A percentile compares a stretch with the other conserved stretches of the same genome.
Evolutionary conservation across 1,140 invertebrate genomes (phyloP).

Genomic region (Lerema accius): DNA sequence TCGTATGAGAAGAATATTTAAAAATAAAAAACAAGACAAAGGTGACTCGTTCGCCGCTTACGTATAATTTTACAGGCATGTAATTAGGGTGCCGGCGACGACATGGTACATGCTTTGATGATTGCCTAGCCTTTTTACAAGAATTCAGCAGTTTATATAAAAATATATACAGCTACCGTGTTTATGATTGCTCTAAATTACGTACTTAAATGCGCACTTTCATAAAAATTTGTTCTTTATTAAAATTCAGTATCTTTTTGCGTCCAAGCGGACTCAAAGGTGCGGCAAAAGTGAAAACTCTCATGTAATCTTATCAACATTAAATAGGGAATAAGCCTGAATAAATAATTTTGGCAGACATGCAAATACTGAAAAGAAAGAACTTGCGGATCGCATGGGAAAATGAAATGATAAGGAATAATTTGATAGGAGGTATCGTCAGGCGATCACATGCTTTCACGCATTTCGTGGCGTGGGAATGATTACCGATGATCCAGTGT

Average conservation of each 20-base stretch:
- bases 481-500: constrained; percentile 52
- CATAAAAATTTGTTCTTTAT: constrained; percentile 6
- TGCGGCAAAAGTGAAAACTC: constrained; percentile 4
- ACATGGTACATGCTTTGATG: constrained; percentile 53
- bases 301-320: constrained; percentile 13
- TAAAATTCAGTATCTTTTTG: background rate
- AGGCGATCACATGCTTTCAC: constrained; percentile 68
- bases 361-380: constrained; percentile 58
- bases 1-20: constrained; percentile 24
- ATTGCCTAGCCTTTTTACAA: constrained; percentile 37
- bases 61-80: constrained; percentile 56
- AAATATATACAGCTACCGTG: constrained; percentile 25
- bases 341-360: constrained; percentile 46
- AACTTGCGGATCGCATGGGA: constrained; percentile 58
- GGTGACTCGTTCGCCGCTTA: constrained; percentile 39
- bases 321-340: constrained; percentile 21
- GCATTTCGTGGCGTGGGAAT: constrained; percentile 66
- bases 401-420: constrained; percentile 56
- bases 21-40: constrained; percentile 20
- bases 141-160: constrained; percentile 37
- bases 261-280: background rate
- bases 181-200: constrained; percentile 24
- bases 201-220: constrained; percentile 3
- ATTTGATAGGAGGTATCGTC: constrained; percentile 52
- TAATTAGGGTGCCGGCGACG: constrained; percentile 53